Evolutionary conservation across 2,888 invertebrate genomes (phyloP), one percentile per base, ranked within the genome.

Genomic region (Drosophila percnosoma): DNA sequence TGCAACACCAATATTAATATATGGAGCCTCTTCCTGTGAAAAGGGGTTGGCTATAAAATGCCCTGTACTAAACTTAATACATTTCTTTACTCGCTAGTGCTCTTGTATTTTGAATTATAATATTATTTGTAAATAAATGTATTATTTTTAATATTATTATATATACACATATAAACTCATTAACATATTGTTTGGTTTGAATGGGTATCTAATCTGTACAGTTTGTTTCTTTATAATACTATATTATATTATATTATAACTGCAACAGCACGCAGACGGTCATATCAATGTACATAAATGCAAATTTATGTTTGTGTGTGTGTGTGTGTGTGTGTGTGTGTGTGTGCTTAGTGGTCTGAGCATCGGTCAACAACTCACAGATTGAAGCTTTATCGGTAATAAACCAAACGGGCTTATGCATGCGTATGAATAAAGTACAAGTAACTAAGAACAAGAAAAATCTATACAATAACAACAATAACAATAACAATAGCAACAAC

Each of bases 351-450:
- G 40, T 36, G n/a, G 59, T 53, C 48, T 48, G 57, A 38, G 64
- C 38, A 29, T 49, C 31, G 66, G 60, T 53, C 57, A 64, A 61
- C 58, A 64, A 58, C 45, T 53, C 61, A 61, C 51, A 67, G 75
- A 79, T 75, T 75, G 70, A 70, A 74, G 77, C 64, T 78, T 70
- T 75, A 78, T 79, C 71, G 67, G 67, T 64, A 75, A 76, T 82
- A 71, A 80, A 80, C 69, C 71, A 74, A 69, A 58, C 49, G 49
- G 78, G 68, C 52, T 78, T 62, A 66, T 74, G 71, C 67, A 81
- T 78, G 82, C 82, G 45, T 68, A 76, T 79, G 76, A 76, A 87
- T 76, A 82, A 80, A 74, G 66, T 59, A 66, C 42, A 54, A 51
- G 58, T 31, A 80, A 73, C 71, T 68, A 67, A 52, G 53, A 61